Conservation (phyloP, 2,113 vertebrate species). For the Cebidichthys violaceus region DNA sequence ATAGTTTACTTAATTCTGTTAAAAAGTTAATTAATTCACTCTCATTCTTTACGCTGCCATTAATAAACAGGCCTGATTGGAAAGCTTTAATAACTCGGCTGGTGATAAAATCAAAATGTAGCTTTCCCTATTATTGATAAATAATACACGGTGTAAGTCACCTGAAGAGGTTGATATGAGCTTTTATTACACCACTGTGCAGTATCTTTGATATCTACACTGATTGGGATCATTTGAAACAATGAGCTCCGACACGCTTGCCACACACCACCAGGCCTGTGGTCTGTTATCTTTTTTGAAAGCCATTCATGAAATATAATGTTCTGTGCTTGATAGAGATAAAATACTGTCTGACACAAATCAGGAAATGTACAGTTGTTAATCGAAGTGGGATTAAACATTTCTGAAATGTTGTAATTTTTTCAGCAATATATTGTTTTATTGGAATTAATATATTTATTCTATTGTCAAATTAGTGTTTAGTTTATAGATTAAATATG, state of each 20-base stretch:
- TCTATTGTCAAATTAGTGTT: neutral
- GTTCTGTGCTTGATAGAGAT: conserved; percentile 2
- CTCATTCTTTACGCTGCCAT: neutral
- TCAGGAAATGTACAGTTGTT: neutral
- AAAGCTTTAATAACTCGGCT: neutral
- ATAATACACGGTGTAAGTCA: neutral
- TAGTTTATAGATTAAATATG: neutral
- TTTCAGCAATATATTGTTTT: neutral
- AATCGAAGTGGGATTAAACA: neutral
- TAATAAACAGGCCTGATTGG: neutral
- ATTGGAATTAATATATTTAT: neutral
- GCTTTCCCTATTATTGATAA: neutral
- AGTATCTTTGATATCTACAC: conserved; percentile 48
- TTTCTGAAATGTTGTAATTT: neutral
- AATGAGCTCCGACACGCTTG: conserved; percentile 11
- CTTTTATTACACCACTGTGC: conserved; percentile 34
- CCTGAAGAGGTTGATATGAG: conserved; percentile 14
- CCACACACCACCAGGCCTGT: neutral
- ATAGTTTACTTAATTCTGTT: neutral
- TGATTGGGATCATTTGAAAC: conserved; percentile 19
- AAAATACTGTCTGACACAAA: neutral
- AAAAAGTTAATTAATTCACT: neutral
- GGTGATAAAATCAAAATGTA: neutral
- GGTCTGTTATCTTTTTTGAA: conserved; percentile 8
- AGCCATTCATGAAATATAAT: neutral